Conservation (phyloP, 2,797 vertebrate species). For the Thaleichthys pacificus region DNA sequence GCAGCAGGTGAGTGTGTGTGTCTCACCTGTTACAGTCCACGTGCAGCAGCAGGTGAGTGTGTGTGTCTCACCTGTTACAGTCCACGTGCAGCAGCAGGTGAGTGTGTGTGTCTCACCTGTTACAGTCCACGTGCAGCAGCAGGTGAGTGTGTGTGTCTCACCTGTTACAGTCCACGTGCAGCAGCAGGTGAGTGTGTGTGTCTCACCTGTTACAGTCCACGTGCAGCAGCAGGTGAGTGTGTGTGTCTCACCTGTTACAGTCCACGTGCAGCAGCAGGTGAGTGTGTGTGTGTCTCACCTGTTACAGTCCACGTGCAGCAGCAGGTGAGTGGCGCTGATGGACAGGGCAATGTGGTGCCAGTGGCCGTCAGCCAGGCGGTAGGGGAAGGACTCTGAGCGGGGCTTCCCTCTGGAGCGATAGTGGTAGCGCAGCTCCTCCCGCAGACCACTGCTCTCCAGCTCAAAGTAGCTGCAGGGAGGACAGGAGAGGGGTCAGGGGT, state of each 20-base stretch:
- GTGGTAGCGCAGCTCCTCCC: constrained; percentile 91
- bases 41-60: constrained; percentile 85
- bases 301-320: constrained; percentile 93
- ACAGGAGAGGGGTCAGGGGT: neutral
- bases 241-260: constrained; percentile 86
- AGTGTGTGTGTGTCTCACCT: constrained; percentile 71
- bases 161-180: constrained; percentile 95
- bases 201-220: constrained; percentile 93
- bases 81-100: constrained; percentile 90
- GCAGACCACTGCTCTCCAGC: constrained; percentile 91
- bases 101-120: constrained; percentile 79
- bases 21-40: constrained; percentile 93
- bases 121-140: constrained; percentile 91
- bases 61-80: constrained; percentile 86
- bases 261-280: constrained; percentile 90
- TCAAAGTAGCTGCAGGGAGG: constrained; percentile 86
- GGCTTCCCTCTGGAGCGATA: constrained; percentile 86
- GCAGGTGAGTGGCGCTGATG: constrained; percentile 85
- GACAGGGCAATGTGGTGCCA: constrained; percentile 91
- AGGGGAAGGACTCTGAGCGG: constrained; percentile 87
- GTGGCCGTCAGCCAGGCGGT: constrained; percentile 89
- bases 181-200: constrained; percentile 78
- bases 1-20: constrained; percentile 78
- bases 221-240: constrained; percentile 85
- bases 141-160: constrained; percentile 78